Evolutionary conservation across 2,797 vertebrate genomes (phyloP).

Genomic region (Coracias cyanogaster): DNA sequence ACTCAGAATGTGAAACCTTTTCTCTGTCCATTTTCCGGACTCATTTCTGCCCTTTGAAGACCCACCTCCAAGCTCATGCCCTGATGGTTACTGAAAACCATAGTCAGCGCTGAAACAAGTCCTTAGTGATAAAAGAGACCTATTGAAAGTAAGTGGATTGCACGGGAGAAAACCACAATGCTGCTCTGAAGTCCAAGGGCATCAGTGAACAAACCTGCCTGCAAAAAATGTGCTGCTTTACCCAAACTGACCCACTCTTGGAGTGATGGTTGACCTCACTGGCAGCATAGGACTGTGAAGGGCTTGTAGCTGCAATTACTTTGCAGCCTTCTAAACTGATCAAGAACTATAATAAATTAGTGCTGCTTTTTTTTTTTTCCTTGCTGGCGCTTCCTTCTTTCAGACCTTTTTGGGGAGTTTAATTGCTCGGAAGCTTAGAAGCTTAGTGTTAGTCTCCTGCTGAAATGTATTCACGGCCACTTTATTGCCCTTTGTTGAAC

Average conservation of each 20-base stretch:
- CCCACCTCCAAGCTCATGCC: background rate
- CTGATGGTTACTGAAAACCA: background rate
- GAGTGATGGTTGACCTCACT: rapidly evolving
- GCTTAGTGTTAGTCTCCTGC: background rate
- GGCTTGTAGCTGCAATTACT: background rate
- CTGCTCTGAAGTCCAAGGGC: background rate
- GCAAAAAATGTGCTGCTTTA: background rate
- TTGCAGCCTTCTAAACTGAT: background rate
- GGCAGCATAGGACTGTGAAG: background rate
- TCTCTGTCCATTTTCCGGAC: background rate
- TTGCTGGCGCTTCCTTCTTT: background rate
- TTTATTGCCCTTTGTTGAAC: background rate
- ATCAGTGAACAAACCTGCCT: rapidly evolving
- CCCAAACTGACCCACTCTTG: background rate
- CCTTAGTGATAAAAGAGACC: background rate
- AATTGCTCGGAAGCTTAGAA: background rate
- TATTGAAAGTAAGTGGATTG: background rate
- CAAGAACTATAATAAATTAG: background rate
- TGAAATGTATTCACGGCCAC: background rate
- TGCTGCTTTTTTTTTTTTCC: no score
- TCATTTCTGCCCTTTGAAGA: background rate
- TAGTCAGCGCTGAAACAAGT: rapidly evolving
- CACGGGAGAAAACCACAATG: rapidly evolving
- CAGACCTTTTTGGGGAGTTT: background rate
- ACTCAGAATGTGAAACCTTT: rapidly evolving